These are phyloP conservation scores for Kuschelorhynchus macadamiae DNA, from an alignment of 2,888 invertebrate genomes.

Conservation along the genomic window DNA sequence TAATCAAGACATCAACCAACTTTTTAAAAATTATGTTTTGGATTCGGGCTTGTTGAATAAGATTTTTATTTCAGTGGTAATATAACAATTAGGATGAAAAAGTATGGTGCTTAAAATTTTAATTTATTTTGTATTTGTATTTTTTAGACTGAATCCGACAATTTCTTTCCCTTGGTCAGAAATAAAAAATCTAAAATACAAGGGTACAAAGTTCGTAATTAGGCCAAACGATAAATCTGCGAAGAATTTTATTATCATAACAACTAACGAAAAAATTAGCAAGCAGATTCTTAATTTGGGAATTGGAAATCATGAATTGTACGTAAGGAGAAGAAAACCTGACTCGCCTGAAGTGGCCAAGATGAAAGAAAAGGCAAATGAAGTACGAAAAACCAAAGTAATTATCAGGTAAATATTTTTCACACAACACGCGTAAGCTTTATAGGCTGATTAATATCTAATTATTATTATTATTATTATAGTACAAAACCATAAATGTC, in stretches of 20 bases:
- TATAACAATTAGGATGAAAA: no score
- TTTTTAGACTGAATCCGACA: constrained; percentile 90
- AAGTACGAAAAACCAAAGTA: constrained; percentile 89
- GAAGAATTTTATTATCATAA: constrained; percentile 98
- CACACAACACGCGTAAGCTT: not conserved
- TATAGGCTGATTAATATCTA: not conserved
- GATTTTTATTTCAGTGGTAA: no score
- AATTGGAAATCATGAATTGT: constrained; percentile 99
- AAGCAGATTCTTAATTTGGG: constrained; percentile 97
- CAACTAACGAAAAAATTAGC: constrained; percentile 95
- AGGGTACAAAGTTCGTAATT: constrained; percentile 98
- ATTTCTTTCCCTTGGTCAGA: constrained; percentile 99
- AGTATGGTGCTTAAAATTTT: not conserved
- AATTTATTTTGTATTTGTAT: not conserved
- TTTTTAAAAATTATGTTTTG: no score
- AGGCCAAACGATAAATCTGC: constrained; percentile 99
- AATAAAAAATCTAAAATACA: constrained; percentile 98
- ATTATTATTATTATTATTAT: no score
- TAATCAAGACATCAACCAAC: no score
- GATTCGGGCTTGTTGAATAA: no score
- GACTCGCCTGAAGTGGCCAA: constrained; percentile 99
- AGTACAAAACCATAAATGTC: no score
- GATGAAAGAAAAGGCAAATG: constrained; percentile 98
- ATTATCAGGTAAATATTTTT: constrained; percentile 39
- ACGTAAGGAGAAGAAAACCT: constrained; percentile 97